Base-by-base conservation (phyloP, 2,888 invertebrate species). In the Mesorhabditis sp. region DNA sequence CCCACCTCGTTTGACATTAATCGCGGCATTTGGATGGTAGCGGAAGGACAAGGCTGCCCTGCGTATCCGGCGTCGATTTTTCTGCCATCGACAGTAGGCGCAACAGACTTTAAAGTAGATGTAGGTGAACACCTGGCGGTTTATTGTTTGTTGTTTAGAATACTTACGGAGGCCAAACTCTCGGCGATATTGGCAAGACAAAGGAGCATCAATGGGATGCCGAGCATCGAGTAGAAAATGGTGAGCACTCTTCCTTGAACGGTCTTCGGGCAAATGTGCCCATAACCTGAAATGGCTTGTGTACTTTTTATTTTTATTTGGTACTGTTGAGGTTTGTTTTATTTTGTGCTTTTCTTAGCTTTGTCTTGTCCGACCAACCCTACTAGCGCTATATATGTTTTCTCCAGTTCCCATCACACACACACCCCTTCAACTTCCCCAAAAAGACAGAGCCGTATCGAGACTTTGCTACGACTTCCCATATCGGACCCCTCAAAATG, bases 211-310 rank as follows among this genome's bases (percentile, higher is more conserved):
- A 89, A 82, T 0, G 89, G 89, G 28, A 89, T 89, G 6, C 88
- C 88, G 75, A 97, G 90, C 74, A 93, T 91, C 44, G 97, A 93
- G 86, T 98, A 98, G 43, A 93, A 88, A 76, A 98, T 94, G 0
- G 95, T 95, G 66, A 94, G 90, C 0, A 92, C 90, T 74, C 92
- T 90, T 6, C 96, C 97, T 10, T 91, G 90, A 28, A 81, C 90
- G 10, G 97, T 97, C 79, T 91, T 92, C 0, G 97, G 96, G 66
- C 92, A 91, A 82, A 97, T 93, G 87, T 97, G 94, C 73, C 97
- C 96, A 88, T 97, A 97, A 83, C 96, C 96, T 96, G 89, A 62
- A 89, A 71, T 15, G 4, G 4, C 62, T 61, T 43, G 5, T 50
- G 3, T 67, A 50, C 50, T 50, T 50, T 50, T 50, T 50, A 50